Evolutionary conservation across 2,113 vertebrate genomes (phyloP).

Genomic region (Cheirogaleus medius): DNA sequence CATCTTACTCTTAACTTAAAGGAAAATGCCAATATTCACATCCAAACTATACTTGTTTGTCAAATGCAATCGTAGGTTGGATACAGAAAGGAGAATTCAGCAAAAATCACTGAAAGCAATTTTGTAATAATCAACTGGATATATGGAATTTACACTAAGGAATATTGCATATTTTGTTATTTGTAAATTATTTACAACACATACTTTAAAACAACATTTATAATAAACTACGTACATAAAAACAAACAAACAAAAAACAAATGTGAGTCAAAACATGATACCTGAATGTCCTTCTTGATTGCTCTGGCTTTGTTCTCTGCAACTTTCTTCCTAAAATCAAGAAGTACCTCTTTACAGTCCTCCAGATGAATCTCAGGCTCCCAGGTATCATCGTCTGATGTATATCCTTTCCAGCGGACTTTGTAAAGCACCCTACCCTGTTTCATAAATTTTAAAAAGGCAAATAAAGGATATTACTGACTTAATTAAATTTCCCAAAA

Average conservation of each 20-base stretch:
- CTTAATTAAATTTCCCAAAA: constrained; percentile 24
- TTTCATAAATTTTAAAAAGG: constrained; percentile 54
- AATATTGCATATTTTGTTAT: background rate
- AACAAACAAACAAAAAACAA: background rate
- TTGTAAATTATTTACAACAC: background rate
- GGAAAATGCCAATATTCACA: background rate
- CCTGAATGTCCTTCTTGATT: constrained; percentile 88
- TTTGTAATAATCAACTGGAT: background rate
- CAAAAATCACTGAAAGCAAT: constrained; percentile 8
- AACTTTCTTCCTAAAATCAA: constrained; percentile 90
- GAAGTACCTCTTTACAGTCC: constrained; percentile 96
- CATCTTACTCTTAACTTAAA: constrained; percentile 8
- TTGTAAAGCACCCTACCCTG: constrained; percentile 95
- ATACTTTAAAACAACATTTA: background rate
- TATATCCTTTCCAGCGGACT: constrained; percentile 98
- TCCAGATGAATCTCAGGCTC: constrained; percentile 96
- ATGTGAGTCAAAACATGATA: constrained; percentile 67
- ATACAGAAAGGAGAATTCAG: background rate
- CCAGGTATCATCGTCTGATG: constrained; percentile 98
- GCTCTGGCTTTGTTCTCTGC: constrained; percentile 87
- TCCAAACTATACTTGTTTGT: background rate
- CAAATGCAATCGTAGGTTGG: background rate
- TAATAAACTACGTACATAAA: background rate
- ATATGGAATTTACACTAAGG: background rate
- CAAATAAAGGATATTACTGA: background rate